Conservation (phyloP, 2,888 invertebrate genomes). For the Ommatoiulus sabulosus region DNA sequence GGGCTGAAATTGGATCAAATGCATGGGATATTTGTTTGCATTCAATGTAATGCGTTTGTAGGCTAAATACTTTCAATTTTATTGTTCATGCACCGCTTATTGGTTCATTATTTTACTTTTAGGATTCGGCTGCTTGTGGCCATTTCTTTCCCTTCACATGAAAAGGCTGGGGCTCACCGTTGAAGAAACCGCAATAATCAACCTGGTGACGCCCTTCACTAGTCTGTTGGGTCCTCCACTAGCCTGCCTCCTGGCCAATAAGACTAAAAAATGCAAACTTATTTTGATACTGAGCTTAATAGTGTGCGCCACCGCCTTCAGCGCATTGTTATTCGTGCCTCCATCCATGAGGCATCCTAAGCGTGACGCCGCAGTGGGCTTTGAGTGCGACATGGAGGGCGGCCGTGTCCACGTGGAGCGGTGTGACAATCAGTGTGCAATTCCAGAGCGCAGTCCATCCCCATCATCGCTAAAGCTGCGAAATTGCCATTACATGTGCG, state of each 20-base stretch:
- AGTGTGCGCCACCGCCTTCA: conserved; percentile 65
- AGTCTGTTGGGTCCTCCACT: conserved; percentile 83
- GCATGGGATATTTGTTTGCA: no score
- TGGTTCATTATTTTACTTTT: conserved; percentile 58
- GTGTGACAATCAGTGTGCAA: conserved; percentile 59
- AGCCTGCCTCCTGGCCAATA: conserved; percentile 83
- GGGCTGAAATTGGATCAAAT: no score
- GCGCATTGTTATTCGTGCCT: conserved; percentile 66
- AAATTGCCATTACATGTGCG: conserved; percentile 61
- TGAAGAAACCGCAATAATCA: conserved; percentile 81
- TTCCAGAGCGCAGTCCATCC: conserved; percentile 36
- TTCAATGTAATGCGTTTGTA: no score
- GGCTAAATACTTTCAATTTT: no score
- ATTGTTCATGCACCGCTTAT: no score
- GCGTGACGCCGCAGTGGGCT: conserved; percentile 61
- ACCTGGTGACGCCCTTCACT: conserved; percentile 81
- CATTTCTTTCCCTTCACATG: conserved; percentile 85
- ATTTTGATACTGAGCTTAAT: conserved; percentile 65
- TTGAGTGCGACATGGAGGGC: conserved; percentile 61
- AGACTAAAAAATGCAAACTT: conserved; percentile 71
- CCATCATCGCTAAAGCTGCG: conserved; percentile 57
- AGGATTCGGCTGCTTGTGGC: conserved; percentile 86
- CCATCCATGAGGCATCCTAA: conserved; percentile 60
- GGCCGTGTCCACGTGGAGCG: conserved; percentile 62
- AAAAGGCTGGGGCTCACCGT: conserved; percentile 78